These are phyloP conservation scores for Cephus nigrinus DNA, from an alignment of 2,888 invertebrate species.

Conservation along the genomic window DNA sequence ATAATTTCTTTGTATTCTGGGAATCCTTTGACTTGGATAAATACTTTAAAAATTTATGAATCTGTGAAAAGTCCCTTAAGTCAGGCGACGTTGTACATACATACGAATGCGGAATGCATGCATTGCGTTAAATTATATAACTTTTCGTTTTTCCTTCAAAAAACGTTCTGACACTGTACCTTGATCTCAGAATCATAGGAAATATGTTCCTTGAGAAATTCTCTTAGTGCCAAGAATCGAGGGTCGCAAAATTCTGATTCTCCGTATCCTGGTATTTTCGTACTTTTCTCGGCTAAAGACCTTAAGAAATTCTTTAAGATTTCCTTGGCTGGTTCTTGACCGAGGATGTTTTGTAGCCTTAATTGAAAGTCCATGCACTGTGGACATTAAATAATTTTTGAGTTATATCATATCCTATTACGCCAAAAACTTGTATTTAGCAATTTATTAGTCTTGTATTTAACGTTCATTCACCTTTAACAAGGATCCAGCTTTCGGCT, in stretches of 20 bases:
- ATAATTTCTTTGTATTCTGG: not conserved
- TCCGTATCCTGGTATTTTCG: conserved; percentile 43
- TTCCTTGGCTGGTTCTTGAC: conserved; percentile 44
- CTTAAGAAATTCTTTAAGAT: conserved; percentile 39
- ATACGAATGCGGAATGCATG: not conserved
- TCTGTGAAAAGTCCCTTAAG: not conserved
- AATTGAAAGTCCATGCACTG: conserved; percentile 52
- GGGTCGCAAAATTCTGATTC: conserved; percentile 43
- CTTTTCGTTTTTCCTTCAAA: not conserved
- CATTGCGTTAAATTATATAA: not conserved
- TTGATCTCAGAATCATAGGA: conserved; percentile 44
- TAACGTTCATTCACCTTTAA: conserved; percentile 31
- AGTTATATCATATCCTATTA: not conserved
- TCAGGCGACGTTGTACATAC: not conserved
- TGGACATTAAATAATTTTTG: not conserved
- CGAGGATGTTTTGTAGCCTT: conserved; percentile 42
- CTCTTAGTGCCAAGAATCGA: conserved; percentile 42
- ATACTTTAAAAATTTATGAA: not conserved
- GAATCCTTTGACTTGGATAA: not conserved
- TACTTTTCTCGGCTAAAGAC: conserved; percentile 35
- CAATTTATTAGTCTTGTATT: not conserved
- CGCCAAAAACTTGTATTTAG: not conserved
- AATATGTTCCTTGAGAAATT: conserved; percentile 44
- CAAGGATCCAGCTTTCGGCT: conserved; percentile 51
- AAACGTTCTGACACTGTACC: conserved; percentile 24